phyloP scores from a whole-genome alignment of 2,113 vertebrate genomes.

The Leptosomus discolor region DNA sequence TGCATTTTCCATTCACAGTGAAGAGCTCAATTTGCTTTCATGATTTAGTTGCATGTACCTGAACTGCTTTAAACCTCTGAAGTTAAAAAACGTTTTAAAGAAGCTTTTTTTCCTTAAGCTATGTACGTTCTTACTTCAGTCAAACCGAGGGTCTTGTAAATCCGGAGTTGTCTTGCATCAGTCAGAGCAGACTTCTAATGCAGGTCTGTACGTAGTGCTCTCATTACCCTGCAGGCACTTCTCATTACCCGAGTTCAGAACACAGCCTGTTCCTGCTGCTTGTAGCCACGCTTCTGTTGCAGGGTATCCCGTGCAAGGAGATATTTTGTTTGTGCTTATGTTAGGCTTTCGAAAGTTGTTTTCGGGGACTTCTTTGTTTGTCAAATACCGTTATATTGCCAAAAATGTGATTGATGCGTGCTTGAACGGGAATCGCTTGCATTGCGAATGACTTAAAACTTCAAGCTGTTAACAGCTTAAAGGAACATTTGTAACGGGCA shows the following conservation, averaged over 20 bases:
- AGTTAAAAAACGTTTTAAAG: neutral
- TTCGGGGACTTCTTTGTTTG: neutral
- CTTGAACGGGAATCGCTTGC: fast-evolving
- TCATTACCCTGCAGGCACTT: fast-evolving
- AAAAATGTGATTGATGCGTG: neutral
- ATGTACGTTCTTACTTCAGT: fast-evolving
- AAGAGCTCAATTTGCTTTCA: neutral
- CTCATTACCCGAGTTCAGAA: fast-evolving
- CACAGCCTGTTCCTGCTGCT: neutral
- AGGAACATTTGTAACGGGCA: neutral
- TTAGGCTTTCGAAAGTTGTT: neutral
- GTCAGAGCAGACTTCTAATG: neutral
- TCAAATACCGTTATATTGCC: neutral
- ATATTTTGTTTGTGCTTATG: neutral
- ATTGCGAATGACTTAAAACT: neutral
- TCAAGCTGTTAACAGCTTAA: neutral
- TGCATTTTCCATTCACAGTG: neutral
- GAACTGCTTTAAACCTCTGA: neutral
- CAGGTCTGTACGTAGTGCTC: neutral
- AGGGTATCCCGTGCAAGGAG: neutral
- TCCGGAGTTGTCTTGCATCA: neutral
- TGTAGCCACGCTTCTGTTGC: neutral
- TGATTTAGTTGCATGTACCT: neutral
- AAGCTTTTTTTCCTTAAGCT: neutral
- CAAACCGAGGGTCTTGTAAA: neutral